Evolutionary conservation across 2,113 vertebrate species (phyloP), one percentile per base, ranked within the genome.

Genomic region (Proteles cristata): DNA sequence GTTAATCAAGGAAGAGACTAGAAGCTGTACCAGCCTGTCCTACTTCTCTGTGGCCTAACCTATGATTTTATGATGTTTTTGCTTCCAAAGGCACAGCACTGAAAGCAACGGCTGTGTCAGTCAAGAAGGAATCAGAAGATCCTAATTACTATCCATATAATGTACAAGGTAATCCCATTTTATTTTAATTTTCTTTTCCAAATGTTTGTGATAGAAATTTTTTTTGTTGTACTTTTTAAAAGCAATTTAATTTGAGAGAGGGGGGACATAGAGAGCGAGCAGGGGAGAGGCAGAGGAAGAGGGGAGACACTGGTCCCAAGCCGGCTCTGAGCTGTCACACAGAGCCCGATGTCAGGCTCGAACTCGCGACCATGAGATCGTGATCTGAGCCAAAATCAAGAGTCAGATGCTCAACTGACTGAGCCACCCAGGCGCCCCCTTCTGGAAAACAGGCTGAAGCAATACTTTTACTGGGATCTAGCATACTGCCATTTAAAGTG

Each of bases 111-210:
- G 28, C 94, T 17, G 68, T 98, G 55, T 81, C 97, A 12, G 55
- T 99, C 95, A 99, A 99, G 94, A 98, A 98, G 82, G 99, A 99
- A 97, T 82, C 39, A 0, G 99, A 99, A 45, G 99, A 99, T 77
- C 97, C 98, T 45, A 98, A 97, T 50, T 99, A 98, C 89, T 97
- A 98, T 91, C 92, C 89, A 0, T 98, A 97, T 48, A 96, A 79
- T 69, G 93, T 89, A 89, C 97, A 97, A 98, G 99, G 99, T 99
- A 99, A 98, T 8, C 0, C 43, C 33, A 2, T 65, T 35, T 88
- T 11, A 5, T 12, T 14, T 35, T 33, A 1, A 5, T 25, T 53
- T 80, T 74, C 88, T 85, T 77, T 74, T 43, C 83, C 39, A 43
- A 35, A 50, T 79, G 33, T 8, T 33, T 0, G 2, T 28, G 14